Base-by-base conservation (phyloP, 2,888 invertebrate genomes). In the Ornithoptera priamus region DNA sequence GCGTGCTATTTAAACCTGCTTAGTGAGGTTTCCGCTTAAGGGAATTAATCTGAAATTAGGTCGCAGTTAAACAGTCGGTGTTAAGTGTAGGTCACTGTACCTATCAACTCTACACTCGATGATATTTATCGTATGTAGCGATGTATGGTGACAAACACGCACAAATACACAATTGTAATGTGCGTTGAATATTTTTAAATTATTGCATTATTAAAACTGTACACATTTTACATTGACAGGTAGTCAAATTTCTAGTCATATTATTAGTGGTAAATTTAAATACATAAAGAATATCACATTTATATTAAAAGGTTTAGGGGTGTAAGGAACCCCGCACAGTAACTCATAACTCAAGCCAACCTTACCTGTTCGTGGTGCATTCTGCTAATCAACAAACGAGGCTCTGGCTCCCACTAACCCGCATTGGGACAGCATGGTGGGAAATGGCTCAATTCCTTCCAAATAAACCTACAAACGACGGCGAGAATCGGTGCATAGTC, bases 1-100 rank as follows among this genome's bases (percentile, higher is more conserved):
- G 82, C 76, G 83, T 84, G 89, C 88, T 84, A 86, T 90, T 89
- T 85, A 87, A 89, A 89, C 90, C 87, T 81, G 87, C 88, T 89
- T 91, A 87, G 91, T 91, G 90, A 90, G 92, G 92, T 92, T 92
- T 92, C 92, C 88, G 86, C 85, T 86, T 92, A 92, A 90, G 87
- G 88, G 91, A 88, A 92, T 92, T 92, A 92, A 92, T 92, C 85
- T 86, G 83, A 89, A 92, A 92, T 92, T 92, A 88, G 92, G 92
- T 92, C 92, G 82, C 86, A 87, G 87, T 88, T 79, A 89, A 88
- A 90, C 88, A 84, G 85, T 80, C 80, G 77, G 83, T 86, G 86
- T 87, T 84, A 86, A 86, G 84, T 85, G 83, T 84, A 83, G 90
- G 90, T 91, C 90, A 89, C 77, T 87, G 86, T 78, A 83, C 89